These are phyloP conservation scores for Erpetoichthys calabaricus DNA, from an alignment of 2,797 vertebrate species.

Conservation along the genomic window DNA sequence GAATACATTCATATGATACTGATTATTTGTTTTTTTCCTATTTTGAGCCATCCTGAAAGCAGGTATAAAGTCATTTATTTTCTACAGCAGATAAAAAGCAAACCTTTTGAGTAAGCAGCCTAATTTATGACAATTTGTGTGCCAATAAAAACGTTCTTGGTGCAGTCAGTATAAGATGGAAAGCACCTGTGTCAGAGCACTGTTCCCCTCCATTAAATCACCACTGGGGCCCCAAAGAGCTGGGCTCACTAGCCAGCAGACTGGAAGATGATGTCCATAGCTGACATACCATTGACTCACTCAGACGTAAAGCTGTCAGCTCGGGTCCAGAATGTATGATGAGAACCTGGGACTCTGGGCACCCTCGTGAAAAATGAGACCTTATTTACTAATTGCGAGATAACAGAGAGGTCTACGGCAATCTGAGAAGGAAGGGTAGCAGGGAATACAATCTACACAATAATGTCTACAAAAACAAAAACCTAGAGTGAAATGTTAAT, in stretches of 20 bases:
- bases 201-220: constrained; percentile 28
- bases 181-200: constrained; percentile 28
- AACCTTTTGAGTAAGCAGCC: too few relatives aligned
- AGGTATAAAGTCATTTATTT: too few relatives aligned
- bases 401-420: constrained; percentile 34
- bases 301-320: constrained; percentile 43
- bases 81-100: too few relatives aligned
- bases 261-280: constrained; percentile 32
- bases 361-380: constrained; percentile 45
- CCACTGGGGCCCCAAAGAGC: constrained; percentile 3
- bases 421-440: constrained; percentile 51
- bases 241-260: constrained; percentile 2
- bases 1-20: too few relatives aligned
- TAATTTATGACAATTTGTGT: too few relatives aligned
- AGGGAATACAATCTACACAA: constrained; percentile 34
- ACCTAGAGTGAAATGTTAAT: constrained; percentile 21
- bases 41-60: too few relatives aligned
- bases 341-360: constrained; percentile 12
- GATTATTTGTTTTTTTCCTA: too few relatives aligned
- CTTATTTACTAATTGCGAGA: constrained; percentile 38
- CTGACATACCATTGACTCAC: constrained; percentile 37
- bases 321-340: constrained; percentile 37
- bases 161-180: constrained; percentile 28
- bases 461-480: constrained; percentile 30
- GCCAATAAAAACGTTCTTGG: not conserved